These are phyloP conservation scores for Panurus biarmicus DNA, from an alignment of 2,113 vertebrate genomes.

Conservation along the genomic window DNA sequence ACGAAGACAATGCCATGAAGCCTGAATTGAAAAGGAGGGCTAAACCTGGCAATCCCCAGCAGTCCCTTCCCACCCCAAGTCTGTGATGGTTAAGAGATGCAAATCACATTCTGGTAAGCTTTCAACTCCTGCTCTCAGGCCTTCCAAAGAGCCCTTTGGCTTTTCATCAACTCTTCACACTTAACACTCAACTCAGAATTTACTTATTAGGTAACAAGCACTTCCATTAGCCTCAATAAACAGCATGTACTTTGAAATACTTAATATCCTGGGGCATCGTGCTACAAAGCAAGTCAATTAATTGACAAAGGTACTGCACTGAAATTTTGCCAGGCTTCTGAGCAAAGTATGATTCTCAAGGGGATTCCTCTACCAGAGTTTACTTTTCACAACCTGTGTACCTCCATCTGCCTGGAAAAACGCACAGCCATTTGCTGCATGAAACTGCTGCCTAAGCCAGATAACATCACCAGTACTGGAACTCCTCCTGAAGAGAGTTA, in stretches of 20 bases:
- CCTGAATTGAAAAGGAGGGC: background rate
- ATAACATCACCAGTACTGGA: background rate
- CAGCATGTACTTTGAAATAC: background rate
- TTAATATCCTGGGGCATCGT: fast-evolving
- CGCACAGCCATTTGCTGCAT: background rate
- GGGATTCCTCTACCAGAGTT: background rate
- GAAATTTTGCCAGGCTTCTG: background rate
- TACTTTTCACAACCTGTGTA: background rate
- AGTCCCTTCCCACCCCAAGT: background rate
- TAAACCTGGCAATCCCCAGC: background rate
- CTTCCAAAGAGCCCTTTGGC: background rate
- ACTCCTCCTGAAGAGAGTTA: background rate
- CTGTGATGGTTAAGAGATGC: background rate
- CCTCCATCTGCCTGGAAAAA: background rate
- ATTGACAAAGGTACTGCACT: background rate
- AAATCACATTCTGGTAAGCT: background rate
- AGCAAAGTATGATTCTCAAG: background rate
- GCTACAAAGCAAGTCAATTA: background rate
- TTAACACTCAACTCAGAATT: background rate
- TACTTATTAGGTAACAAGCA: background rate
- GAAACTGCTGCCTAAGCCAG: background rate
- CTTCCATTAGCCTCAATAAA: background rate
- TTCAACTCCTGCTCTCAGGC: background rate
- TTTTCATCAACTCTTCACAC: background rate
- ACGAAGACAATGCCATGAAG: fast-evolving